These are phyloP conservation scores for Microtus montanus DNA, from an alignment of 2,113 vertebrate genomes.

Conservation along the genomic window DNA sequence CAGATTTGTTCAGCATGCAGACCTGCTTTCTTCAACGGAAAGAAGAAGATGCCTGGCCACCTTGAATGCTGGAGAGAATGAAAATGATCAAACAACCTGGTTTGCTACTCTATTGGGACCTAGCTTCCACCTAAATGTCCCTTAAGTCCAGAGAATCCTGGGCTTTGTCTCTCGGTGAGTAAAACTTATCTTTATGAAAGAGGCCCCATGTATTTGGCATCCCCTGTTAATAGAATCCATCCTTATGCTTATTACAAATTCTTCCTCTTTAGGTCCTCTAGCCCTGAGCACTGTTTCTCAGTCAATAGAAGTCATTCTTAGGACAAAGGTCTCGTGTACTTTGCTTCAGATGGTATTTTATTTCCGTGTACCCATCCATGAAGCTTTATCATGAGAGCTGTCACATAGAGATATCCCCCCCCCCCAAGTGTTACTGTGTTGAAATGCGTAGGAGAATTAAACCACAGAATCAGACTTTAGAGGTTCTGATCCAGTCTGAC, in stretches of 20 bases:
- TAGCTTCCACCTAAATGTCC: neutral
- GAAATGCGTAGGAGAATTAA: neutral
- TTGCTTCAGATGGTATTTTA: neutral
- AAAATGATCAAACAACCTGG: neutral
- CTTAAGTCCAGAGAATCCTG: neutral
- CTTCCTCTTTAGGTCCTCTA: neutral
- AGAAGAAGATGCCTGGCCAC: neutral
- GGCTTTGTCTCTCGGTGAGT: neutral
- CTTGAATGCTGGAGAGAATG: neutral
- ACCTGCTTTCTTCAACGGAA: neutral
- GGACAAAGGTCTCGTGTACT: neutral
- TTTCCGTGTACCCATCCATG: neutral
- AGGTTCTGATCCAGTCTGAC: neutral
- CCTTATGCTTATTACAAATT: neutral
- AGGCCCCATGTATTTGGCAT: neutral
- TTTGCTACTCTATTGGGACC: neutral
- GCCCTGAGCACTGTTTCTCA: neutral
- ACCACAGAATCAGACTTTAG: neutral
- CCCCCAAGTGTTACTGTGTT: neutral
- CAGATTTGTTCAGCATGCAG: neutral
- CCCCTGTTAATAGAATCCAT: neutral
- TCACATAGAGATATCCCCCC: neutral
- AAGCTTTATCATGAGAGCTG: neutral
- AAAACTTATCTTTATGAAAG: neutral
- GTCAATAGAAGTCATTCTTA: neutral